phyloP scores from a whole-genome alignment of 2,797 vertebrate genomes.

The Monodelphis domestica region DNA sequence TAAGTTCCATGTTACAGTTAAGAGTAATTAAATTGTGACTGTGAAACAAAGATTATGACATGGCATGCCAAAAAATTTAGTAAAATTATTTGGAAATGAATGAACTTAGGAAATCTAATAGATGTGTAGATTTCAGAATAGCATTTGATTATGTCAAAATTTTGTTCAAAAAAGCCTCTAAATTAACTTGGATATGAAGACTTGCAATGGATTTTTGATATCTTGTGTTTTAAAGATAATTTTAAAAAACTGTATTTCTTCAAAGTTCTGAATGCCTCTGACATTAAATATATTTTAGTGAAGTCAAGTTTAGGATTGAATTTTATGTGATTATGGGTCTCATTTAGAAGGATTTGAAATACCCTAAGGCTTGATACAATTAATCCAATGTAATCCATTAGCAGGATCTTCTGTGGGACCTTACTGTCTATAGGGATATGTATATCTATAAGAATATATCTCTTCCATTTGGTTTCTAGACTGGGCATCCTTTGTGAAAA shows the following conservation, averaged over 20 bases:
- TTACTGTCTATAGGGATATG: background rate
- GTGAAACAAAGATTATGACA: constrained; percentile 21
- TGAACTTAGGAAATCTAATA: constrained; percentile 28
- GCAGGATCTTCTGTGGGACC: background rate
- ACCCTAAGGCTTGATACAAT: background rate
- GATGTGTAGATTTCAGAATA: background rate
- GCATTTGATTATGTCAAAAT: constrained; percentile 28
- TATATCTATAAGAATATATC: background rate
- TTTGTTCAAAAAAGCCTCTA: constrained; percentile 1
- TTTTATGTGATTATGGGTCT: background rate
- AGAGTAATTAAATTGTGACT: constrained; percentile 28
- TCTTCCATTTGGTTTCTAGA: background rate
- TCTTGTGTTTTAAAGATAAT: constrained; percentile 49
- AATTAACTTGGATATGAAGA: constrained; percentile 2
- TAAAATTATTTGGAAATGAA: constrained; percentile 42
- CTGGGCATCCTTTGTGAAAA: background rate
- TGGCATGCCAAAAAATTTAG: background rate
- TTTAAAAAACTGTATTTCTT: constrained; percentile 37
- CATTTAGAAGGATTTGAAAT: background rate
- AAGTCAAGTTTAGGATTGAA: background rate
- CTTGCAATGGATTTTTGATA: constrained; percentile 31
- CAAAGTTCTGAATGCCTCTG: constrained; percentile 32
- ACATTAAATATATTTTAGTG: constrained; percentile 20
- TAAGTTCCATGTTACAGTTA: background rate
- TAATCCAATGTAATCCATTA: background rate